Evolutionary conservation across 1,140 invertebrate species (phyloP).

Genomic region (Caerostris extrusa): DNA sequence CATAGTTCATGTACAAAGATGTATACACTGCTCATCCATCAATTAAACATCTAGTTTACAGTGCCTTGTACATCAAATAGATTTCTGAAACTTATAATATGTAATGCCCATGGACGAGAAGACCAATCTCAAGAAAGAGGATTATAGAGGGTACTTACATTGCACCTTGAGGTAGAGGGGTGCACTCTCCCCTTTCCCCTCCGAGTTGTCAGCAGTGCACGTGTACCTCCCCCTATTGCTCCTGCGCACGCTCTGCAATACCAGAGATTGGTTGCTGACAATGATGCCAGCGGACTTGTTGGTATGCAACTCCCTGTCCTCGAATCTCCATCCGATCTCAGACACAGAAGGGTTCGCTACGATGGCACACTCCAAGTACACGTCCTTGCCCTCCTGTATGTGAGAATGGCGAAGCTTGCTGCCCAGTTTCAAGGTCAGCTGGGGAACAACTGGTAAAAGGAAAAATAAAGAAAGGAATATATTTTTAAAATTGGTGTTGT

Average conservation of each 20-base stretch:
- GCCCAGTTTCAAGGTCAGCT: slow-evolving; percentile 79
- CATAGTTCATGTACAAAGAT: too few relatives aligned
- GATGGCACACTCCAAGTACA: slow-evolving; percentile 94
- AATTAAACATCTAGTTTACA: too few relatives aligned
- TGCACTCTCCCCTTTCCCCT: slow-evolving; percentile 93
- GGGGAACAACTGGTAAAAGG: slow-evolving; percentile 78
- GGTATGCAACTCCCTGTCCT: slow-evolving; percentile 87
- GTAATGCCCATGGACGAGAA: too few relatives aligned
- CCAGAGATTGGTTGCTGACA: slow-evolving; percentile 89
- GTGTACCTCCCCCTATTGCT: slow-evolving; percentile 85
- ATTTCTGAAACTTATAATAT: too few relatives aligned
- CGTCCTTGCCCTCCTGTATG: slow-evolving; percentile 88
- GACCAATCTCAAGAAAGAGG: too few relatives aligned
- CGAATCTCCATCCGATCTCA: slow-evolving; percentile 91
- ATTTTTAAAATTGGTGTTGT: too few relatives aligned
- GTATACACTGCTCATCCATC: too few relatives aligned
- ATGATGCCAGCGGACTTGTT: slow-evolving; percentile 90
- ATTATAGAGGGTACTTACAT: slow-evolving; percentile 81
- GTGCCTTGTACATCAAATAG: too few relatives aligned
- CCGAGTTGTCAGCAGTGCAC: slow-evolving; percentile 92
- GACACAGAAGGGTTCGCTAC: slow-evolving; percentile 91
- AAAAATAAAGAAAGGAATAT: neutral
- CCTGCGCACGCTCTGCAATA: slow-evolving; percentile 80
- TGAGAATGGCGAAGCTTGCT: slow-evolving; percentile 79
- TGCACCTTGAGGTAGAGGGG: slow-evolving; percentile 92